Evolutionary conservation across 2,797 vertebrate species (phyloP).

Genomic region (Alca torda): DNA sequence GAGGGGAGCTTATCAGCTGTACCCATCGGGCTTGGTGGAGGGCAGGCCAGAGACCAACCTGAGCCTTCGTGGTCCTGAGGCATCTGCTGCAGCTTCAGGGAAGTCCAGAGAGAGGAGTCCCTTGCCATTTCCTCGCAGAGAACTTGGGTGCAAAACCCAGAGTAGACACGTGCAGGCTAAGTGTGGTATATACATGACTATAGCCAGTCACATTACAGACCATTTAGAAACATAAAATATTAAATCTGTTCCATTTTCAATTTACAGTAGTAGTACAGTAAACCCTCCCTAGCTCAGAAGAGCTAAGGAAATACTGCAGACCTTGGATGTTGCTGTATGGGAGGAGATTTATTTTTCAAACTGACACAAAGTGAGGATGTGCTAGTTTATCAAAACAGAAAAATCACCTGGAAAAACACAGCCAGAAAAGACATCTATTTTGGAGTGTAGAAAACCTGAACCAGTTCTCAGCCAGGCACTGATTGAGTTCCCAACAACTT

Average conservation of each 20-base stretch:
- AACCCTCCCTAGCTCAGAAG: not conserved
- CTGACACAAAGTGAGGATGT: not conserved
- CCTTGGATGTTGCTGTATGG: not conserved
- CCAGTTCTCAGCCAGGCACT: not conserved
- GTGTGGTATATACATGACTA: not conserved
- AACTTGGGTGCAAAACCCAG: not conserved
- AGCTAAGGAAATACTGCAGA: not conserved
- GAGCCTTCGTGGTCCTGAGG: accelerated
- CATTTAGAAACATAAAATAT: not conserved
- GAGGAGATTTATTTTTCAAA: not conserved
- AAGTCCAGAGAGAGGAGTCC: not conserved
- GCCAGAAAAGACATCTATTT: not conserved
- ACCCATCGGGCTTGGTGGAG: accelerated
- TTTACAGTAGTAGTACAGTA: not conserved
- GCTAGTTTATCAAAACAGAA: not conserved
- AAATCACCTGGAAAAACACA: not conserved
- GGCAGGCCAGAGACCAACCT: not conserved
- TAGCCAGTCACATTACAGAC: not conserved
- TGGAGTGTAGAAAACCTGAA: not conserved
- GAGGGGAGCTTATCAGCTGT: not conserved
- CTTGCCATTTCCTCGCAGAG: not conserved
- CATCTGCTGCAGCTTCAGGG: not conserved
- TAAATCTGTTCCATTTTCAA: not conserved
- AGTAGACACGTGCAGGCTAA: not conserved
- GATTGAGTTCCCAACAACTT: not conserved